Conservation (phyloP, 92 coral and sea anemone species). For the Micromussa lordhowensis region DNA sequence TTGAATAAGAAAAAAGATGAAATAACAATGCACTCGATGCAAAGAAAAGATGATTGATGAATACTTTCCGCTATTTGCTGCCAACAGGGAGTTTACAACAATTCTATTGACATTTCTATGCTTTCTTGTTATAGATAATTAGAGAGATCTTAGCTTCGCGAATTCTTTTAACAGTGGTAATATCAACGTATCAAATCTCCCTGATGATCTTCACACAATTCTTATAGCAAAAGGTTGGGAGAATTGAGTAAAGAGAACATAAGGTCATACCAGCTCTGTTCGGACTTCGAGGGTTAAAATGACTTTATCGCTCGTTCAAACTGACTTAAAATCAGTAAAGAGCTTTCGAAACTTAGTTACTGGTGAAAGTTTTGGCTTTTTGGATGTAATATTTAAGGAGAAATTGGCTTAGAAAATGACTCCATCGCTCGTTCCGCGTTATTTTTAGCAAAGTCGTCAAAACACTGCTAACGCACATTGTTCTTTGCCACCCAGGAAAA, state of each 20-base stretch:
- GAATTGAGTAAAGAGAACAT: not conserved
- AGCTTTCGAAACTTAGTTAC: too few relatives aligned
- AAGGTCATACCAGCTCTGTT: too few relatives aligned
- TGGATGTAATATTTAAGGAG: too few relatives aligned
- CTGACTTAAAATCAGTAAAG: too few relatives aligned
- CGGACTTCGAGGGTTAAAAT: too few relatives aligned
- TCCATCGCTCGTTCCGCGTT: not conserved
- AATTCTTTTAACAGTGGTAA: not conserved
- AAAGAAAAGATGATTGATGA: slow-evolving; percentile 4
- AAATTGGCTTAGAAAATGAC: too few relatives aligned
- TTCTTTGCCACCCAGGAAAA: not conserved
- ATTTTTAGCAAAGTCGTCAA: not conserved
- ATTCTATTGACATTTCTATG: not conserved
- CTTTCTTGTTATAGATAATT: not conserved
- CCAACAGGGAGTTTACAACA: not conserved
- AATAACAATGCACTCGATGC: not conserved
- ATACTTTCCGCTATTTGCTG: not conserved
- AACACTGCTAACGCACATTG: not conserved
- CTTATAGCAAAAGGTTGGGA: not conserved
- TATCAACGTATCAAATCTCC: not conserved
- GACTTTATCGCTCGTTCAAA: not conserved
- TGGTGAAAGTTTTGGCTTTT: too few relatives aligned
- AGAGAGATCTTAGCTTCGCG: not conserved
- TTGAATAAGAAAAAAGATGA: not conserved
- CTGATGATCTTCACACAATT: not conserved